Percentiles rank a stretch among this genome's conserved stretches.
phyloP scores from a whole-genome alignment of 1,140 invertebrate species.

The Tetraneura akinire region DNA sequence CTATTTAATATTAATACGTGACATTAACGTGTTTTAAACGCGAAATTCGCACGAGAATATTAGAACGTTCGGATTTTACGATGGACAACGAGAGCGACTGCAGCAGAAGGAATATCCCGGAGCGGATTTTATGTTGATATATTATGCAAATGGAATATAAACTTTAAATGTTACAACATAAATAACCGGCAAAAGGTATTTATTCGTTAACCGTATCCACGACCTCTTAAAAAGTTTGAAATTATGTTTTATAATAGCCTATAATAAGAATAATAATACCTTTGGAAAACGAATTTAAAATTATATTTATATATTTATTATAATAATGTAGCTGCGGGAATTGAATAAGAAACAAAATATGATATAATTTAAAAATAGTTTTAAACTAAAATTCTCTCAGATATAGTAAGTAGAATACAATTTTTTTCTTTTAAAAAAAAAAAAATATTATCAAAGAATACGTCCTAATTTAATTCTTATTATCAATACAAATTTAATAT shows the following conservation, averaged over 20 bases:
- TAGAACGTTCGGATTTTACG: background rate
- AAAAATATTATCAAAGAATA: too few species aligned
- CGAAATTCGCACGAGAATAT: too few species aligned
- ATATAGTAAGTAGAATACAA: too few species aligned
- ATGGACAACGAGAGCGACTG: too few species aligned
- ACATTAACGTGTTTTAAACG: too few species aligned
- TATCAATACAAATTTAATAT: too few species aligned
- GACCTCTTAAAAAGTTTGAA: background rate
- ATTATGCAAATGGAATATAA: slow-evolving; percentile 5
- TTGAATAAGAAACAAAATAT: background rate
- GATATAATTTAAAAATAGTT: background rate
- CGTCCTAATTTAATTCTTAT: too few species aligned
- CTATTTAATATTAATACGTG: too few species aligned
- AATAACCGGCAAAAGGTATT: background rate
- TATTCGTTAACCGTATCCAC: background rate
- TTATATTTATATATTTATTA: background rate
- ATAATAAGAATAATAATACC: too few species aligned
- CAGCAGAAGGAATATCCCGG: background rate
- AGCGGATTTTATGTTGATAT: background rate
- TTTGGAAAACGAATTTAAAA: background rate
- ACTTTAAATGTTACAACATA: background rate
- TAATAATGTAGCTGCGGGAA: background rate
- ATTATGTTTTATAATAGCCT: background rate
- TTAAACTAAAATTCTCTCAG: background rate
- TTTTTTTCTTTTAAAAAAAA: too few species aligned